Evolutionary conservation across 2,113 vertebrate genomes (phyloP).

Genomic region (Bos taurus): DNA sequence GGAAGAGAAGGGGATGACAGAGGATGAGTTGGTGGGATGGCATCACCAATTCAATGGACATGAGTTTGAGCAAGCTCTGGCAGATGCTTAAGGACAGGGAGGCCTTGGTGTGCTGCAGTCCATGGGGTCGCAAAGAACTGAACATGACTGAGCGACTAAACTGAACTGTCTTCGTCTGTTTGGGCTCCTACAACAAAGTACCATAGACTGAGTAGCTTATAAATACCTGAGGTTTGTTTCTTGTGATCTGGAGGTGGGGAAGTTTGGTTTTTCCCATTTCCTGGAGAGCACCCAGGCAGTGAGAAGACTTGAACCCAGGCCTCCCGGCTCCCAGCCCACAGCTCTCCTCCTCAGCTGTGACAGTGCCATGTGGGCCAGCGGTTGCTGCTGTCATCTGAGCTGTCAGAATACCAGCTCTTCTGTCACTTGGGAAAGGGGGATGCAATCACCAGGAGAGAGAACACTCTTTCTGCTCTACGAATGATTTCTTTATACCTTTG

Average conservation of each 20-base stretch:
- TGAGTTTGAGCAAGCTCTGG: not conserved
- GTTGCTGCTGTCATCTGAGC: not conserved
- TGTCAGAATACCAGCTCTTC: not conserved
- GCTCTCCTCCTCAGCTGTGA: not conserved
- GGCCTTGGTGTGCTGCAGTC: not conserved
- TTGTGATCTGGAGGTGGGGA: not conserved
- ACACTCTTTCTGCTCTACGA: not conserved
- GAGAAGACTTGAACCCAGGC: not conserved
- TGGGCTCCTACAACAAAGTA: not conserved
- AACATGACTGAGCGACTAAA: fast-evolving
- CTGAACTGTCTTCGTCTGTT: not conserved
- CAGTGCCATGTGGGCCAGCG: fast-evolving
- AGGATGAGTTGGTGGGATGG: not conserved
- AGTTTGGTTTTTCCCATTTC: not conserved
- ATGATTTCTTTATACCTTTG: not conserved
- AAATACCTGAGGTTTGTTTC: not conserved
- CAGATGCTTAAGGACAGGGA: not conserved
- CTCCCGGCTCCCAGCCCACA: not conserved
- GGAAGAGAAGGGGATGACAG: not conserved
- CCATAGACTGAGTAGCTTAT: not conserved
- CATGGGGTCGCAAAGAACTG: not conserved
- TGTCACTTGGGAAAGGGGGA: not conserved
- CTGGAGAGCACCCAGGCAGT: not conserved
- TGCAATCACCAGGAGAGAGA: not conserved
- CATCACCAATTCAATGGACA: not conserved